These are phyloP conservation scores for Mallotus villosus DNA, from an alignment of 2,797 vertebrate genomes.

Conservation along the genomic window DNA sequence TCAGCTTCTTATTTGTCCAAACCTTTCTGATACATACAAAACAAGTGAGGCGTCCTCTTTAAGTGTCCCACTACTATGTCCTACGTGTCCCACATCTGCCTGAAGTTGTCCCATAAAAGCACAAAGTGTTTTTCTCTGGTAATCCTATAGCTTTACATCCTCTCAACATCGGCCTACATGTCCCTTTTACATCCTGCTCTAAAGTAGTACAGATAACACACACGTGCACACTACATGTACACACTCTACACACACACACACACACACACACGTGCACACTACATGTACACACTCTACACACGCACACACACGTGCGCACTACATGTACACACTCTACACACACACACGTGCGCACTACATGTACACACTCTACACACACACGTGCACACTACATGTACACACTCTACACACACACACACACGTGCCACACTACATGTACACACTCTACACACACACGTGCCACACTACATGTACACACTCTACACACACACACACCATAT, in stretches of 20 bases:
- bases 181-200: constrained; percentile 2
- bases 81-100: neutral
- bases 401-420: constrained; percentile 11
- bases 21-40: too few relatives aligned
- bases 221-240: too few relatives aligned
- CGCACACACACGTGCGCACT: too few relatives aligned
- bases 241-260: too few relatives aligned
- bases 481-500: constrained; percentile 9
- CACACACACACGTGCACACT: too few relatives aligned
- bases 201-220: neutral
- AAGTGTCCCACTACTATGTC: neutral
- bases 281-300: neutral
- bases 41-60: too few relatives aligned
- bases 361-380: constrained; percentile 1
- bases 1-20: too few relatives aligned
- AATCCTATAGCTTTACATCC: neutral
- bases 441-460: too few relatives aligned
- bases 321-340: too few relatives aligned
- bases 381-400: neutral
- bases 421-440: too few relatives aligned
- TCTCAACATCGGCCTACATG: constrained; percentile 14
- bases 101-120: neutral
- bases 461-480: neutral
- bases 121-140: neutral
- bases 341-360: too few relatives aligned